Conservation (phyloP, 92 coral and sea anemone species). For the Bergia sp. region DNA sequence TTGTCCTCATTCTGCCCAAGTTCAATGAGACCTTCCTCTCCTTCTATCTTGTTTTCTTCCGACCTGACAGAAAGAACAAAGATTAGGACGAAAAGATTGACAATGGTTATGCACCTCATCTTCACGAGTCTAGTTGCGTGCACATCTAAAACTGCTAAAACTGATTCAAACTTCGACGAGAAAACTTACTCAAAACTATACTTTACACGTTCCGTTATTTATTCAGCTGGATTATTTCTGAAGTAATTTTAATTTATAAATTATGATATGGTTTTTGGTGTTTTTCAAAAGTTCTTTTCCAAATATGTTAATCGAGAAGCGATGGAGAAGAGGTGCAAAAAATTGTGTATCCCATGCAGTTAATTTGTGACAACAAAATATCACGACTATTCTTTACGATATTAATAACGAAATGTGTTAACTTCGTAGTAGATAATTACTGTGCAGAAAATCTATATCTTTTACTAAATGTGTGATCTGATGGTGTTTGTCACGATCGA, state of each 20-base stretch:
- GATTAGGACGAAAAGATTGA: background rate
- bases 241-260: too few relatives aligned
- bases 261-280: too few relatives aligned
- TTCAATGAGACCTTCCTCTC: background rate
- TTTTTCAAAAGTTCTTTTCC: too few relatives aligned
- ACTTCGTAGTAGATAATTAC: background rate
- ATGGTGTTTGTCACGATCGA: too few relatives aligned
- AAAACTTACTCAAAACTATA: background rate
- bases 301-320: too few relatives aligned
- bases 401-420: background rate
- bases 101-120: background rate
- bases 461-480: too few relatives aligned
- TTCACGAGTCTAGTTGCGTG: background rate
- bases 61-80: background rate
- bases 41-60: constrained; percentile 5
- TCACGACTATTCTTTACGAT: background rate
- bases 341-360: too few relatives aligned
- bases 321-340: background rate
- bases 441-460: background rate
- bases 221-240: background rate
- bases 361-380: background rate
- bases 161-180: background rate
- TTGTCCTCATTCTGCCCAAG: background rate
- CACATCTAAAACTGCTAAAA: background rate
- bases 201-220: too few relatives aligned